Evolutionary conservation across 1,140 invertebrate genomes (phyloP), one percentile per base, ranked within the genome.

Genomic region (Drosophila saltans): DNA sequence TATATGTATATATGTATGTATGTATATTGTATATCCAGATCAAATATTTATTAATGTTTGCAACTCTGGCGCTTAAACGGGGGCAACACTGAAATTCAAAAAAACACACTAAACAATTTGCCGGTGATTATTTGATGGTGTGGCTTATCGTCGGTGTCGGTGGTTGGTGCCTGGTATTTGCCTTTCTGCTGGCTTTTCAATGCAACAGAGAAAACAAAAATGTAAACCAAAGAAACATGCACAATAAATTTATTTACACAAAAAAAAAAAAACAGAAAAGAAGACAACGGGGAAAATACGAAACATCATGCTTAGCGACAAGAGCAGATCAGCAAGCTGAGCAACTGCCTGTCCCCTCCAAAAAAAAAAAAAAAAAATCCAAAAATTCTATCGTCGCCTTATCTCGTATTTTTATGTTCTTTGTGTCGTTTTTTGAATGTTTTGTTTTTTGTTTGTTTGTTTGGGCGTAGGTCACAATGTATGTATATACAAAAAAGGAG

Each of bases 161-260:
- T 80, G 81, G 76, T 78, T 65, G 68, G 72, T 75, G 72, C 65
- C 58, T 69, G 81, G 69, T 82, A 72, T 41, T 77, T 72, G 66
- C 73, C 65, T 66, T 72, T 73, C 43, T 76, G 77, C 2, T 70
- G 66, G 21, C 41, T 21, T 30, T 68, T 41, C 60, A 41, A 58
- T 36, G 6, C 56, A 61, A 41, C 10, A 33, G n/a, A 61, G 10
- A 48, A 64, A 28, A 6, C 2, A 36, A 36, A 36, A 48, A 43
- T 10, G 16, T 16, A 52, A 48, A 55, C 30, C 11, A 40, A 41
- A 33, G 41, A 10, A 39, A 60, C 73, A 75, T 75, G 73, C 73
- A 72, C 39, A 75, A 59, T 2, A 65, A 52, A n/a, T 36, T 58
- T n/a, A 58, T 43, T 8, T 65, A 72, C 56, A 76, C 7, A 60